Evolutionary conservation across 2,113 vertebrate species (phyloP).

Genomic region (Cynoglossus semilaevis): DNA sequence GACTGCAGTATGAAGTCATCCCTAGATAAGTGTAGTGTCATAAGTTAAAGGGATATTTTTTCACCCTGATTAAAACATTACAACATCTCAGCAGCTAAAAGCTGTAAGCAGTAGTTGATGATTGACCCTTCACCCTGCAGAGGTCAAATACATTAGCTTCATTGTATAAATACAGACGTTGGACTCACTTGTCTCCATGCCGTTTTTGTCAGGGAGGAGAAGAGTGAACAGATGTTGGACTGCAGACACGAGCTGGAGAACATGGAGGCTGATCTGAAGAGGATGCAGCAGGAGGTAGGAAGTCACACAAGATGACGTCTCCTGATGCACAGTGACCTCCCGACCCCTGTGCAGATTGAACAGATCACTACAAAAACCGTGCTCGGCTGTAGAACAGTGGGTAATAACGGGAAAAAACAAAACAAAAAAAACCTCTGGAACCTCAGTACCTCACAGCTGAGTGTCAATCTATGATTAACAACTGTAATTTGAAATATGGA

Average conservation of each 20-base stretch:
- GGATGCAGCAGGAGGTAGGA: slow-evolving; percentile 91
- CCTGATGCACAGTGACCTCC: slow-evolving; percentile 25
- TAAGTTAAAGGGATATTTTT: too few species aligned
- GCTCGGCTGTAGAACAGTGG: slow-evolving; percentile 18
- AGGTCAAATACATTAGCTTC: too few species aligned
- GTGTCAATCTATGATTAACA: slow-evolving; percentile 14
- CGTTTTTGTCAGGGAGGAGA: slow-evolving; percentile 84
- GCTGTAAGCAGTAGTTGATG: too few species aligned
- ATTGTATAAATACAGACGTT: too few species aligned
- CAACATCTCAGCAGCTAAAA: too few species aligned
- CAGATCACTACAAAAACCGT: slow-evolving; percentile 37
- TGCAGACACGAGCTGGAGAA: slow-evolving; percentile 92
- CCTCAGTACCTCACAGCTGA: slow-evolving; percentile 16
- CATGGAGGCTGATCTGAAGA: slow-evolving; percentile 89
- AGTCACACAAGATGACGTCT: slow-evolving; percentile 1
- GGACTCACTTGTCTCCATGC: slow-evolving; percentile 4
- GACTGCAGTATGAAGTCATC: slow-evolving; percentile 16
- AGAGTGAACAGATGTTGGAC: slow-evolving; percentile 94
- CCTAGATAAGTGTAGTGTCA: too few species aligned
- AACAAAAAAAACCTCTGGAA: slow-evolving; percentile 34
- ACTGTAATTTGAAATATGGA: too few species aligned
- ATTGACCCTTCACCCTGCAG: too few species aligned
- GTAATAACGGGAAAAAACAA: slow-evolving; percentile 35
- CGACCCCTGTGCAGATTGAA: slow-evolving; percentile 38
- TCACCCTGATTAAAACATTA: too few species aligned